Evolutionary conservation across 2,113 vertebrate species (phyloP).

Genomic region (Nesoenas mayeri): DNA sequence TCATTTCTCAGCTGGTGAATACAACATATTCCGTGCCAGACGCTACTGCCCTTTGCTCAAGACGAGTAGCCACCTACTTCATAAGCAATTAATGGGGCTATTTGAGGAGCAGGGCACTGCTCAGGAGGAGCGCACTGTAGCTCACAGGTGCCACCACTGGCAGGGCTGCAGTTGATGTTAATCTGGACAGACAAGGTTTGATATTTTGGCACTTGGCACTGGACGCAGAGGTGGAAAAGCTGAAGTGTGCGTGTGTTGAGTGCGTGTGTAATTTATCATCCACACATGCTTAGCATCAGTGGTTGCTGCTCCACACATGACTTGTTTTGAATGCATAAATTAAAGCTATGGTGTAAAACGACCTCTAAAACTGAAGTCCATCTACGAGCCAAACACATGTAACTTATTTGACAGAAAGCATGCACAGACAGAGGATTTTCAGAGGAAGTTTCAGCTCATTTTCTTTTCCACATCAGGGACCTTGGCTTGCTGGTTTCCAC

Average conservation of each 20-base stretch:
- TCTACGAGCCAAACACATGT: conserved; percentile 22
- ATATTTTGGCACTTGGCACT: not conserved
- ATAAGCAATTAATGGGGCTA: not conserved
- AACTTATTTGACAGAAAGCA: conserved; percentile 6
- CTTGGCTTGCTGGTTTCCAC: not conserved
- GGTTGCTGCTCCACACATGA: not conserved
- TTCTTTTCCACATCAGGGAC: not conserved
- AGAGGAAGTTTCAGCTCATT: conserved; percentile 21
- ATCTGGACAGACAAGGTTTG: not conserved
- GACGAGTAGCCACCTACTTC: not conserved
- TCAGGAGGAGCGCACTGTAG: not conserved
- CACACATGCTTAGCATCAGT: not conserved
- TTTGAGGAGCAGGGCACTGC: not conserved
- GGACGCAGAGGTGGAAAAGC: not conserved
- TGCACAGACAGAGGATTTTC: not conserved
- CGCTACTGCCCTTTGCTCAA: not conserved
- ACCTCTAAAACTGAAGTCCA: conserved; percentile 1
- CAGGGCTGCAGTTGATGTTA: not conserved
- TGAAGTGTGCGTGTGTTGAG: not conserved
- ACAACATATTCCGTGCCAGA: conserved; percentile 2
- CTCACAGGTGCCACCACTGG: not conserved
- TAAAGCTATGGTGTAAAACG: conserved; percentile 12
- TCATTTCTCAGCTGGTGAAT: conserved; percentile 60
- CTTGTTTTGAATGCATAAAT: conserved; percentile 51
- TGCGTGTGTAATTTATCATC: not conserved